Evolutionary conservation across 2,113 vertebrate genomes (phyloP).

Genomic region (Lampris incognitus): DNA sequence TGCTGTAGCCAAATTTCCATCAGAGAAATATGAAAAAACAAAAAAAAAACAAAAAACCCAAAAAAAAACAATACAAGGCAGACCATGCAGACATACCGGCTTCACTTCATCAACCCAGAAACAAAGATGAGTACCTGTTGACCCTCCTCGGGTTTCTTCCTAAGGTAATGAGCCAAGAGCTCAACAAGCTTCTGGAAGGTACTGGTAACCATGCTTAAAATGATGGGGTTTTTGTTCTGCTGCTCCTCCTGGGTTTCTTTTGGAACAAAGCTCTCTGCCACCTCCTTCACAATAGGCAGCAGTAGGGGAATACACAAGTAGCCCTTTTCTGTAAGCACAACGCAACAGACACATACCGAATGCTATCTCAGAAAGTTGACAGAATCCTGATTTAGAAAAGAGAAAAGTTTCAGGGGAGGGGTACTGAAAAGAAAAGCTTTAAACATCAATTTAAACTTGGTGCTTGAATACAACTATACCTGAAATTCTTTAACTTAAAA

Average conservation of each 20-base stretch:
- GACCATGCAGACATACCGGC: not conserved
- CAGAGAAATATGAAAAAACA: no score
- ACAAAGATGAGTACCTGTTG: slow-evolving; percentile 77
- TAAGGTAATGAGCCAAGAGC: slow-evolving; percentile 80
- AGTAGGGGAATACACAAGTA: slow-evolving; percentile 83
- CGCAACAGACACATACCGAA: not conserved
- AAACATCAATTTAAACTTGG: no score
- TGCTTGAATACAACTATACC: no score
- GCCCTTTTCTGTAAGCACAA: slow-evolving; percentile 82
- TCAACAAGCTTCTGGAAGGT: slow-evolving; percentile 92
- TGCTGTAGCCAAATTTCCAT: no score
- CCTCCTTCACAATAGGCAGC: slow-evolving; percentile 86
- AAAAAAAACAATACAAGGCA: not conserved
- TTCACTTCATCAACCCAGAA: not conserved
- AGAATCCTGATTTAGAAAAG: no score
- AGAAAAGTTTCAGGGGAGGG: no score
- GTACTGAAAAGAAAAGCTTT: no score
- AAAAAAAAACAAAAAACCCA: no score
- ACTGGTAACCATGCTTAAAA: slow-evolving; percentile 83
- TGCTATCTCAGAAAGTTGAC: no score
- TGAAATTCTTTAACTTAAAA: no score
- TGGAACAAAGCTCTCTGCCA: slow-evolving; percentile 74
- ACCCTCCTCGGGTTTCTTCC: slow-evolving; percentile 84
- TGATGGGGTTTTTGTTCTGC: slow-evolving; percentile 62
- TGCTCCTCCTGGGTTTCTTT: slow-evolving; percentile 65